A percentile compares a stretch with the other conserved stretches of the same genome.
Evolutionary conservation across 2,888 invertebrate species (phyloP).

Genomic region (Drosophila setosimentum): DNA sequence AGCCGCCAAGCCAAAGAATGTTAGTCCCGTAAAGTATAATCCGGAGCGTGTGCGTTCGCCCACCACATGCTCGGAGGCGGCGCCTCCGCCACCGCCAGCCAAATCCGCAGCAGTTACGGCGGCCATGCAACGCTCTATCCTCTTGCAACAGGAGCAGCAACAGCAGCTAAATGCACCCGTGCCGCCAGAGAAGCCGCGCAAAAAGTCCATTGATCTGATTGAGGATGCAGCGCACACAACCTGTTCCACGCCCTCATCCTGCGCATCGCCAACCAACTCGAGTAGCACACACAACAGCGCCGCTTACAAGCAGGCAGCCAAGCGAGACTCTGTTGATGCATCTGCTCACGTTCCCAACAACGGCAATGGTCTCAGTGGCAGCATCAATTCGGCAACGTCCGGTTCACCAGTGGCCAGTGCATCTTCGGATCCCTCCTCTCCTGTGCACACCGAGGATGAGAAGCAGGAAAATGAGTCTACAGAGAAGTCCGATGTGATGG

Average conservation of each 20-base stretch:
- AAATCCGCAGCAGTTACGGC: slow-evolving; percentile 82
- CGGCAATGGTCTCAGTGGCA: slow-evolving; percentile 69
- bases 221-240: slow-evolving; percentile 71
- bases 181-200: slow-evolving; percentile 84
- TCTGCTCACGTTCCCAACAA: slow-evolving; percentile 45
- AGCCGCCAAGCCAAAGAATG: slow-evolving; percentile 83
- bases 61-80: slow-evolving; percentile 79
- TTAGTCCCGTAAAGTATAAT: slow-evolving; percentile 84
- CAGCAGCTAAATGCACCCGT: slow-evolving; percentile 62
- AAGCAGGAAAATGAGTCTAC: slow-evolving; percentile 87
- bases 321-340: slow-evolving; percentile 79
- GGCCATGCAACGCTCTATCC: slow-evolving; percentile 78
- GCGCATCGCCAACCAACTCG: slow-evolving; percentile 65
- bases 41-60: slow-evolving; percentile 83
- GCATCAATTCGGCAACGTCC: slow-evolving; percentile 79
- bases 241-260: slow-evolving; percentile 72
- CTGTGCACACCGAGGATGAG: slow-evolving; percentile 85
- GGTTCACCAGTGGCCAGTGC: slow-evolving; percentile 83
- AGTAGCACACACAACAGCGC: slow-evolving; percentile 35
- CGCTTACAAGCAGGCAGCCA: slow-evolving; percentile 62
- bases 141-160: slow-evolving; percentile 73
- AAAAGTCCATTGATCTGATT: slow-evolving; percentile 84
- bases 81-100: slow-evolving; percentile 82
- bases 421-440: slow-evolving; percentile 85
- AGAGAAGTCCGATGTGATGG: slow-evolving; percentile 85